A percentile compares a stretch with the other conserved stretches of the same genome.
Evolutionary conservation across 2,888 invertebrate genomes (phyloP).

Genomic region (Epinotia brunnichana): DNA sequence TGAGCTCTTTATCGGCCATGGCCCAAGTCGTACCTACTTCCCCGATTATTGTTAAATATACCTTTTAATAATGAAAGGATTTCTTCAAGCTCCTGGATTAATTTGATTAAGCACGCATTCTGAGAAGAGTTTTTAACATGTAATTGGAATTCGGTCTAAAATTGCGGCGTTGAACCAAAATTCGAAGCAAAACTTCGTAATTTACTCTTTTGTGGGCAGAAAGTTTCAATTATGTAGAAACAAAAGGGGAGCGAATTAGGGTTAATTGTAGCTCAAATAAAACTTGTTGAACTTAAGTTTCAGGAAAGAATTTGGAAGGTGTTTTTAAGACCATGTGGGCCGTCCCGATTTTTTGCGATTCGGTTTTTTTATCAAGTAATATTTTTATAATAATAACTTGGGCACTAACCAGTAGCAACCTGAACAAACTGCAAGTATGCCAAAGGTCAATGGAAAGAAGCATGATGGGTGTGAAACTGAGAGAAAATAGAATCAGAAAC

Average conservation of each 20-base stretch:
- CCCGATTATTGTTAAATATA: neutral
- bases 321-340: no score
- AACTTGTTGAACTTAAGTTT: neutral
- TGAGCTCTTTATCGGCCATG: no score
- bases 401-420: no score
- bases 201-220: constrained; percentile 13
- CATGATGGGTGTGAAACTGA: no score
- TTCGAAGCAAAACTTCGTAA: neutral
- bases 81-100: neutral
- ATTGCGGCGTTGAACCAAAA: neutral
- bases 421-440: no score
- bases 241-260: neutral
- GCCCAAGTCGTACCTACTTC: no score
- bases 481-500: no score
- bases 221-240: constrained; percentile 15
- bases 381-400: no score
- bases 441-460: no score
- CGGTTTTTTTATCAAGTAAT: no score
- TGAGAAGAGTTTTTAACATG: neutral
- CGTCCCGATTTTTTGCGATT: no score
- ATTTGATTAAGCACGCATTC: neutral
- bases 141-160: constrained; percentile 6
- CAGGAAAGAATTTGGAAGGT: no score
- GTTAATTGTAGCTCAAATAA: neutral
- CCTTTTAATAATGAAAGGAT: neutral